phyloP scores from a whole-genome alignment of 2,797 vertebrate species.

The Cheirogaleus major region DNA sequence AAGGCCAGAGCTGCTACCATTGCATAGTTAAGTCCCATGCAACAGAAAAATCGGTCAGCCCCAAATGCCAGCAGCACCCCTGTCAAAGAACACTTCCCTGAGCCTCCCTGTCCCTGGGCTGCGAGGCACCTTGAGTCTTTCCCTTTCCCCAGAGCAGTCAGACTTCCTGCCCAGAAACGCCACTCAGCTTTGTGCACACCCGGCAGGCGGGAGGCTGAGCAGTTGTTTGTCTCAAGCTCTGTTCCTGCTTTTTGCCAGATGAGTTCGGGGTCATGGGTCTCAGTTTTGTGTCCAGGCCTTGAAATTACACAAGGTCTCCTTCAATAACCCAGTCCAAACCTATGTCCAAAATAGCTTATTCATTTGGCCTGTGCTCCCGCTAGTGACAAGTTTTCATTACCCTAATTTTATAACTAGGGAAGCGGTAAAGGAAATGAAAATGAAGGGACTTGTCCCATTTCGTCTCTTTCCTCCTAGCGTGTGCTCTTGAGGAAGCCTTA shows the following conservation, averaged over 20 bases:
- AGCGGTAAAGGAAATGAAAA: not conserved
- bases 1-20: not conserved
- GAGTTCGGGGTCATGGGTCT: not conserved
- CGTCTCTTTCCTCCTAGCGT: not conserved
- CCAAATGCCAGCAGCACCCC: not conserved
- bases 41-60: not conserved
- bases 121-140: not conserved
- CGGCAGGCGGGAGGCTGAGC: not conserved
- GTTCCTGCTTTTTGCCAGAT: not conserved
- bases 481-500: not conserved
- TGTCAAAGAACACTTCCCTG: accelerated
- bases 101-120: not conserved
- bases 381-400: not conserved
- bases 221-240: no score
- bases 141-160: not conserved
- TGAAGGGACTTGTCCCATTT: not conserved
- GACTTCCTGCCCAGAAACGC: not conserved
- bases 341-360: not conserved
- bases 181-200: not conserved
- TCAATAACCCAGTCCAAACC: not conserved
- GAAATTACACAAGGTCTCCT: not conserved
- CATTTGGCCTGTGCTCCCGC: not conserved
- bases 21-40: accelerated
- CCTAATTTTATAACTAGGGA: not conserved
- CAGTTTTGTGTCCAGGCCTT: not conserved